Conservation (phyloP, 2,888 invertebrate species). For the Busseola fusca region DNA sequence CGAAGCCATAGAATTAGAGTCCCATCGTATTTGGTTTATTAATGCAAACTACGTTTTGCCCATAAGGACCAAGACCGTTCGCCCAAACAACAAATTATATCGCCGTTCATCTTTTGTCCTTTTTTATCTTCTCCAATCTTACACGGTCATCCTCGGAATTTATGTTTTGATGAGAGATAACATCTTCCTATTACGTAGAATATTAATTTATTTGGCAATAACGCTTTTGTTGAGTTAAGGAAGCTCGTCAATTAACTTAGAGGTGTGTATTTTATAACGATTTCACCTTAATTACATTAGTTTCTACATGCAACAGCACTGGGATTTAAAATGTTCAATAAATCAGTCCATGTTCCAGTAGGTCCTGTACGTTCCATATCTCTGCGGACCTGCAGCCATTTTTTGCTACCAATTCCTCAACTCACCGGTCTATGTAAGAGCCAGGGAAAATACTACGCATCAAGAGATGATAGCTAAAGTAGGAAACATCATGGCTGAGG, state of each 20-base stretch:
- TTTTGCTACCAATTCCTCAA: neutral
- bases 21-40: neutral
- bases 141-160: slow-evolving; percentile 68
- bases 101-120: slow-evolving; percentile 62
- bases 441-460: no score
- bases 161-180: slow-evolving; percentile 57
- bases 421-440: no score
- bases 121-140: slow-evolving; percentile 69
- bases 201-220: slow-evolving; percentile 52
- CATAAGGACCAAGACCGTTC: slow-evolving; percentile 24
- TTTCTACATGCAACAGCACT: neutral
- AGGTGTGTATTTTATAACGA: neutral
- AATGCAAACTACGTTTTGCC: slow-evolving; percentile 28
- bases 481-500: no score
- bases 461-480: no score
- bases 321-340: neutral
- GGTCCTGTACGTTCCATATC: no score
- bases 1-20: neutral
- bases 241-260: slow-evolving; percentile 5
- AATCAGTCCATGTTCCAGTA: no score
- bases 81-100: slow-evolving; percentile 66
- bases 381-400: neutral
- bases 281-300: neutral
- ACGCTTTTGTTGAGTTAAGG: slow-evolving; percentile 22
- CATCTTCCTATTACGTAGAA: slow-evolving; percentile 41